Conservation (phyloP, 2,888 invertebrate genomes). For the Caenorhabditis auriculariae region DNA sequence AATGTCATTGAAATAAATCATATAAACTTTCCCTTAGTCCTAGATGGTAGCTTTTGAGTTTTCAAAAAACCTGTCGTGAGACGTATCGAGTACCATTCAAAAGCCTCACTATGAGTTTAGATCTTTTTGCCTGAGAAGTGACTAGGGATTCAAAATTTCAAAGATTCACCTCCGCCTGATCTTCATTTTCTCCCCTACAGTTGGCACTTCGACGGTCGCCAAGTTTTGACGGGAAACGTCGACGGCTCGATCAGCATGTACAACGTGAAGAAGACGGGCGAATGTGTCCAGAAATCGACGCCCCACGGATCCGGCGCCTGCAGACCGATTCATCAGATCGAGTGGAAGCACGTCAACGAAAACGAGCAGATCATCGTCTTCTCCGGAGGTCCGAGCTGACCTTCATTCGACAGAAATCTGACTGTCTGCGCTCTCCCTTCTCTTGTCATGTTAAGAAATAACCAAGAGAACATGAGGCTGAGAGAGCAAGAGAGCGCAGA, state of each 20-base stretch:
- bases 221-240: conserved; percentile 88
- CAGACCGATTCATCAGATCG: conserved; percentile 51
- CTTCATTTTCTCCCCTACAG: conserved; percentile 63
- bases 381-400: conserved; percentile 41
- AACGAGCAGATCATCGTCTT: conserved; percentile 57
- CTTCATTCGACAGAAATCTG: too few relatives aligned
- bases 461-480: too few relatives aligned
- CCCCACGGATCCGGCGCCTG: conserved; percentile 52
- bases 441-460: too few relatives aligned
- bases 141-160: neutral
- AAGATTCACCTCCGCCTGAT: neutral
- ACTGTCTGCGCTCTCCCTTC: too few relatives aligned
- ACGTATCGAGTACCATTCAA: too few relatives aligned
- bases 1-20: too few relatives aligned
- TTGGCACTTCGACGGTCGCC: conserved; percentile 97
- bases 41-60: too few relatives aligned
- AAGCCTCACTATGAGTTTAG: too few relatives aligned
- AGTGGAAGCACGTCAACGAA: conserved; percentile 55
- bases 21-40: too few relatives aligned
- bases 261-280: conserved; percentile 73
- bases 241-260: conserved; percentile 95
- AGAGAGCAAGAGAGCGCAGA: too few relatives aligned
- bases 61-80: too few relatives aligned
- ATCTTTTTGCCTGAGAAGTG: too few relatives aligned
- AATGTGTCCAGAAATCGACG: conserved; percentile 45